phyloP scores from a whole-genome alignment of 2,888 invertebrate species.

The Mantis religiosa region DNA sequence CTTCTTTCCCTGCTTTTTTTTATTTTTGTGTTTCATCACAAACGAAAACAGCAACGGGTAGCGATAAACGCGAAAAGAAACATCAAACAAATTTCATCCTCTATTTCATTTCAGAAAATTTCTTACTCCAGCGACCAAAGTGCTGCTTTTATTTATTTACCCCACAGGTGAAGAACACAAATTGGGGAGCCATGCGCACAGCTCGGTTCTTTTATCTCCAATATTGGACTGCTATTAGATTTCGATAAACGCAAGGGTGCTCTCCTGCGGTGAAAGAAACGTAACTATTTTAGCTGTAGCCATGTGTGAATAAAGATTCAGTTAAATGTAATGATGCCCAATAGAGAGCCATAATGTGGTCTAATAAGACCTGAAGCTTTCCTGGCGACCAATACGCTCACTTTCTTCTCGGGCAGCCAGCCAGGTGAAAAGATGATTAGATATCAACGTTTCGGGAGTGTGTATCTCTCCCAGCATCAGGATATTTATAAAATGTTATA shows the following conservation, averaged over 20 bases:
- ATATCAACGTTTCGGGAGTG: too few species aligned
- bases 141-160: background rate
- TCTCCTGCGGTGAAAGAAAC: background rate
- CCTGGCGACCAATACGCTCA: too few species aligned
- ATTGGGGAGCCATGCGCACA: background rate
- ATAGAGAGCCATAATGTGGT: too few species aligned
- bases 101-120: background rate
- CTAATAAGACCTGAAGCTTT: too few species aligned
- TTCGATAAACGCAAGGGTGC: background rate
- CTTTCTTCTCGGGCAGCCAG: too few species aligned
- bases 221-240: background rate
- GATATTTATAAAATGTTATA: too few species aligned
- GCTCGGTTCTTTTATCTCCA: background rate
- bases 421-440: too few species aligned
- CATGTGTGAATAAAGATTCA: background rate
- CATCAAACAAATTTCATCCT: background rate
- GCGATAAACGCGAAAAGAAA: background rate
- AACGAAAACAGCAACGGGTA: background rate
- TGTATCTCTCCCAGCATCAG: too few species aligned
- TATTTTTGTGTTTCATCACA: background rate
- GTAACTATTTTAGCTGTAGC: background rate
- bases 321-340: too few species aligned
- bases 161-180: background rate
- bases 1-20: background rate
- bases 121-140: background rate